Evolutionary conservation across 2,888 invertebrate genomes (phyloP).

Genomic region (Protonemura montana): DNA sequence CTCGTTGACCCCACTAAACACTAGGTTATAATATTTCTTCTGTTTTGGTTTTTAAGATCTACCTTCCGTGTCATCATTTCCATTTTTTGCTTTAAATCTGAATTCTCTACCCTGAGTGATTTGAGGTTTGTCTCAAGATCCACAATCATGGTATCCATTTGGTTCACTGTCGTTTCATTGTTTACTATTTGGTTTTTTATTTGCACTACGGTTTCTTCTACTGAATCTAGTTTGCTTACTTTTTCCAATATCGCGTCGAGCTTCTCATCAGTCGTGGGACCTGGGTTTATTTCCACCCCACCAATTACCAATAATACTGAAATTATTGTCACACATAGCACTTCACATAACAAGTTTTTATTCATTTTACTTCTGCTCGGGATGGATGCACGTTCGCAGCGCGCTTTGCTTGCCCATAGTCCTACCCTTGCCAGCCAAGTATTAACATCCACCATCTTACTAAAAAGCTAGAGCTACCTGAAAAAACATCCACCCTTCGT

Average conservation of each 20-base stretch:
- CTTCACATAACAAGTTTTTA: not conserved
- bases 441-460: not conserved
- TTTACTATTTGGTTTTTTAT: not conserved
- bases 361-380: not conserved
- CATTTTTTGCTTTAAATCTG: not conserved
- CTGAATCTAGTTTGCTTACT: not conserved
- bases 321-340: not conserved
- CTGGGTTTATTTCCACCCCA: not conserved
- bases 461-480: not conserved
- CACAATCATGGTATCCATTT: not conserved
- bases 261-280: no score
- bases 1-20: not conserved
- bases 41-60: not conserved
- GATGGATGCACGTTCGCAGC: not conserved
- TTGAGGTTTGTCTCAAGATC: not conserved
- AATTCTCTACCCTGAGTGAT: not conserved
- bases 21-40: not conserved
- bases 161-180: not conserved
- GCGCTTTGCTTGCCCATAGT: not conserved
- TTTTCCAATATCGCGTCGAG: not conserved
- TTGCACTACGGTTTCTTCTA: not conserved
- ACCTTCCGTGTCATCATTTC: not conserved
- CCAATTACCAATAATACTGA: not conserved
- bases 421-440: conserved; percentile 3
- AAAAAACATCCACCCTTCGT: not conserved